These are phyloP conservation scores for Gnathonemus echidnorhynchus DNA, from an alignment of 2,113 vertebrate genomes.

Conservation along the genomic window DNA sequence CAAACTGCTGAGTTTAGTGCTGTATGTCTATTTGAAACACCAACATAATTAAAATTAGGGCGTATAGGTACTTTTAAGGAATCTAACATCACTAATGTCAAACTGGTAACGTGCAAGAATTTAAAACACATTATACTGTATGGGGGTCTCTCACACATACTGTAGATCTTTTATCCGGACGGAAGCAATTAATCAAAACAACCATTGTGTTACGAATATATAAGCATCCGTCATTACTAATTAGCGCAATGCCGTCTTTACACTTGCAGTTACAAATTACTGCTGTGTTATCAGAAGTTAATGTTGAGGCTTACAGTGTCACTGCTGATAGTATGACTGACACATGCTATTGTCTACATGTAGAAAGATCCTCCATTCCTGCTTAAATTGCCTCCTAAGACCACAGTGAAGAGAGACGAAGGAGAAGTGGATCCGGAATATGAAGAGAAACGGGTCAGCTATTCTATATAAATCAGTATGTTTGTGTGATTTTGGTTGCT, in stretches of 20 bases:
- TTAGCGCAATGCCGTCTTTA: not conserved
- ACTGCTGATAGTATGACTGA: not conserved
- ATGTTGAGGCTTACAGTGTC: not conserved
- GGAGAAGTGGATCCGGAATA: conserved; percentile 72
- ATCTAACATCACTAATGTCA: not conserved
- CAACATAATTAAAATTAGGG: not conserved
- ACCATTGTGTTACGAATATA: not conserved
- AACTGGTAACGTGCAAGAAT: not conserved
- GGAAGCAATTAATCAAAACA: not conserved
- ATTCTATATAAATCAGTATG: not conserved
- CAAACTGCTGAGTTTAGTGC: not conserved
- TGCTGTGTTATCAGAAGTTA: not conserved
- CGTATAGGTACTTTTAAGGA: not conserved
- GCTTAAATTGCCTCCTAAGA: conserved; percentile 64
- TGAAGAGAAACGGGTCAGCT: conserved; percentile 77
- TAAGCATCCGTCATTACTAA: not conserved
- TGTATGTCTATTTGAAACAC: not conserved
- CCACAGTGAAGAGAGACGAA: conserved; percentile 56
- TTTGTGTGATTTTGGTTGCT: not conserved
- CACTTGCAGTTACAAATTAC: not conserved
- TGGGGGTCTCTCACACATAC: not conserved
- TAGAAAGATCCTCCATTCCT: conserved; percentile 66
- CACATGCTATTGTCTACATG: conserved; percentile 32
- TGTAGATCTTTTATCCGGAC: not conserved
- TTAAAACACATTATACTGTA: not conserved